phyloP scores from a whole-genome alignment of 2,113 vertebrate genomes.

The Psophia crepitans region DNA sequence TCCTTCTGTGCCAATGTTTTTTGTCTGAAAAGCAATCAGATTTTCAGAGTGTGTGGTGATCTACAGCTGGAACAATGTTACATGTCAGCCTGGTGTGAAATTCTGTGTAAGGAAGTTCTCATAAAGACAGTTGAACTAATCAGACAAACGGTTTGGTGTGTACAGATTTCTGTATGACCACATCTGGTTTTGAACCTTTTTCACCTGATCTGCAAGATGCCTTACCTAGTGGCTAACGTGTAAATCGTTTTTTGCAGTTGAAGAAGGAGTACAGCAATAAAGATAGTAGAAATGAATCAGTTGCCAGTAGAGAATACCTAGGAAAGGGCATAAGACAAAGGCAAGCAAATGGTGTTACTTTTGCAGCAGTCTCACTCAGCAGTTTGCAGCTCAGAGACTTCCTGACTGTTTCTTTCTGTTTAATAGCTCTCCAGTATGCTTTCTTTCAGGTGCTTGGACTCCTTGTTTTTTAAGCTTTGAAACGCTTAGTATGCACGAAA shows the following conservation, averaged over 20 bases:
- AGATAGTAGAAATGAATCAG: not conserved
- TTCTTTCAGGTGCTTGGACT: not conserved
- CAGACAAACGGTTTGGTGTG: not conserved
- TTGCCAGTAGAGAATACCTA: not conserved
- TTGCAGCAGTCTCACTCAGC: not conserved
- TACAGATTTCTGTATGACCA: no score
- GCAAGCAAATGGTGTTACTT: not conserved
- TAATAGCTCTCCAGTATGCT: not conserved
- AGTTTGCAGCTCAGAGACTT: not conserved
- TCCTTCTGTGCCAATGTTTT: no score
- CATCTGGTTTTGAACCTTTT: not conserved
- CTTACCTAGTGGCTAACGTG: no score
- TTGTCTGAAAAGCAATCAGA: no score
- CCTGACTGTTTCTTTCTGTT: not conserved
- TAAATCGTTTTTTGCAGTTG: not conserved
- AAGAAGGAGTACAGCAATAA: not conserved
- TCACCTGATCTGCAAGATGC: not conserved
- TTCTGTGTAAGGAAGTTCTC: not conserved
- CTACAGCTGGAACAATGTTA: not conserved
- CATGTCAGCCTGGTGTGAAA: not conserved
- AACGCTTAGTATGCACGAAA: not conserved
- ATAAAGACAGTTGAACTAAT: not conserved
- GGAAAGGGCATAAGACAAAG: not conserved
- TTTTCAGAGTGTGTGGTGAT: no score
- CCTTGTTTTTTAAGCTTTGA: not conserved